Base-by-base conservation (phyloP, 2,797 vertebrate genomes). In the Leptatherina wallacei region DNA sequence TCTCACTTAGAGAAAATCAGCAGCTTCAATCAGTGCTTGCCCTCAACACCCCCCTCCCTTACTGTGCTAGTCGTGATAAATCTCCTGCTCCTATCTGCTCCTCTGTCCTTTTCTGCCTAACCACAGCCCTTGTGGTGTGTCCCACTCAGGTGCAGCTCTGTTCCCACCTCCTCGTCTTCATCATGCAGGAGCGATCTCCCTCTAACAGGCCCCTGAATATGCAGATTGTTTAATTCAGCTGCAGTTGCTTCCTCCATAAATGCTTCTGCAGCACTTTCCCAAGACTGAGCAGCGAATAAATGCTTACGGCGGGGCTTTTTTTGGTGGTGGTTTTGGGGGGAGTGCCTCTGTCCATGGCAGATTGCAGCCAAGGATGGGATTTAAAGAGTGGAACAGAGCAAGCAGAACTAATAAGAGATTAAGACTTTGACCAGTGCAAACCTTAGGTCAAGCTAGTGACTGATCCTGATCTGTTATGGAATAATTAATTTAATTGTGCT, bases 261-360 rank as follows among this genome's bases (percentile, higher is more conserved):
- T 94, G 94, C 94, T 93, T 93, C 91, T 93, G 92, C 93, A 94
- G 94, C 93, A 94, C 89, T 94, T 94, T 94, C 91, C 69, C 51
- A 88, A 91, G 91, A 91, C 91, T 88, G 93, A 91, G 91, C 82
- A 77, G 85, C 59, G 74, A 87, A 88, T 90, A 94, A 94, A 88
- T 93, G 95, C 95, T 95, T 95, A 95, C 89, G 57, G 72, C 55
- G 69, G 83, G 82, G 66, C 47, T 87, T 88, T 85, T 82, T 82
- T 80, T 81, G 69, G 75, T 82, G 82, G 79, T 79, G 67, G 76
- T 83, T 82, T 16, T 4, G 40, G 40, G 69, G 82, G 80, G 82
- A 32, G 82, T 52, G 87, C 77, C 84, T 89, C 77, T 78, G 75
- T 90, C 79, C 91, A 85, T 30, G 33, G 76, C 75, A 82, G 80